Evolutionary conservation across 2,113 vertebrate genomes (phyloP), one percentile per base, ranked within the genome.

Genomic region (Otolemur garnettii): DNA sequence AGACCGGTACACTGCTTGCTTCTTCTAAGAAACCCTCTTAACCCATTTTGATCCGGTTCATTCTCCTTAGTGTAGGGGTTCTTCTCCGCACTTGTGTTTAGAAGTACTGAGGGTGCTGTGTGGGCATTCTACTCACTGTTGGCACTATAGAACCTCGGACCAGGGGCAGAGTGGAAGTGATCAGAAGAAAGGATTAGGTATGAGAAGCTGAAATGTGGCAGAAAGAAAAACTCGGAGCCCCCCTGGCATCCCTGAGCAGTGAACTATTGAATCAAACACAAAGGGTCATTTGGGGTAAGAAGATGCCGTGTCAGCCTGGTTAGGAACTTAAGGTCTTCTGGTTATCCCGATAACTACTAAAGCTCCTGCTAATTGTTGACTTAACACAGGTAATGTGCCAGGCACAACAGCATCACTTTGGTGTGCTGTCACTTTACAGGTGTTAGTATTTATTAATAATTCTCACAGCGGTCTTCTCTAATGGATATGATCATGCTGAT

Each of bases 151-250:
- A 30, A 64, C 38, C 69, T 60, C 24, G 42, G 50, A 66, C 30
- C 28, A 38, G 1, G 17, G 57, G n/a, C 59, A 38, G 11, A 45
- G 0, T 5, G 0, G 10, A 9, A 28, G 17, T 26, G 13, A 21
- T 87, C 17, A 35, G 66, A 59, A 90, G 19, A 57, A 12, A 83
- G 5, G 3, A 42, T 3, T 0, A 2, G 13, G 19, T 26, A 28
- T 60, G 9, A 84, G 62, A 66, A 57, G 12, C 24, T 66, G 13
- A 77, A 85, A 80, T 10, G n/a, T 7, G 79, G 19, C 3, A 38
- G 22, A 38, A 7, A 5, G 55, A 28, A 30, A 78, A 60, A 7
- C 68, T 55, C 38, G 68, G 50, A 38, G 30, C 22, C n/a, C 64
- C 4, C 6, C 38, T 28, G 10, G 6, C 68, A 21, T 3, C 18